These are phyloP conservation scores for Tethea ocularis DNA, from an alignment of 2,888 invertebrate genomes.

Conservation along the genomic window DNA sequence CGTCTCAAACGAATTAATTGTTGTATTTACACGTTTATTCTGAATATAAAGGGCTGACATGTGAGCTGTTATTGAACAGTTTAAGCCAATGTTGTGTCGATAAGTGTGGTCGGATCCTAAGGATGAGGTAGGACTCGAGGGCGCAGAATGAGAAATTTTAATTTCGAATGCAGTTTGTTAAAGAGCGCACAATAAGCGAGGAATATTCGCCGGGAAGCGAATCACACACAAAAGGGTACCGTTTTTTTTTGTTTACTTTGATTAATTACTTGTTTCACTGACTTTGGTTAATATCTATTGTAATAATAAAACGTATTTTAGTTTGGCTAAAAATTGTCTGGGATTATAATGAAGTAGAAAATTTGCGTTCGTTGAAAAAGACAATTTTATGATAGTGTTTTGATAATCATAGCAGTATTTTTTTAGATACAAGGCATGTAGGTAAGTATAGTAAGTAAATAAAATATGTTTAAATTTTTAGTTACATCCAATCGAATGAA, in stretches of 20 bases:
- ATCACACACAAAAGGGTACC: conserved; percentile 75
- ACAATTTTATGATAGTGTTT: too few species aligned
- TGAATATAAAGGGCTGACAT: too few species aligned
- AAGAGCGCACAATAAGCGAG: conserved; percentile 75
- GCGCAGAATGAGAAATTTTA: conserved; percentile 79
- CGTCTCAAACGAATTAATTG: too few species aligned
- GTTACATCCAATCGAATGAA: background rate
- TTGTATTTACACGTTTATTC: too few species aligned
- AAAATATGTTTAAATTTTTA: conserved; percentile 2
- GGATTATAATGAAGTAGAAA: background rate
- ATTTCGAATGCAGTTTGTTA: conserved; percentile 83
- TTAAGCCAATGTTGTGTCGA: background rate
- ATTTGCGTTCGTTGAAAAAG: background rate
- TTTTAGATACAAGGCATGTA: background rate
- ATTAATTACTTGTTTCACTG: conserved; percentile 69
- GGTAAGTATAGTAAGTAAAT: too few species aligned
- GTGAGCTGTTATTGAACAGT: background rate
- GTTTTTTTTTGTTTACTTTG: conserved; percentile 54
- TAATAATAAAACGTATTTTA: conserved; percentile 6
- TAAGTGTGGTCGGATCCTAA: conserved; percentile 22
- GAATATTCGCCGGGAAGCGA: conserved; percentile 67
- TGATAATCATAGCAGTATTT: background rate
- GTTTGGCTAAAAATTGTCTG: background rate
- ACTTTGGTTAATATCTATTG: conserved; percentile 34
- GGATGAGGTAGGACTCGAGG: conserved; percentile 39